Conservation (phyloP, 2,888 invertebrate species). For the Ormyrus labotus region DNA sequence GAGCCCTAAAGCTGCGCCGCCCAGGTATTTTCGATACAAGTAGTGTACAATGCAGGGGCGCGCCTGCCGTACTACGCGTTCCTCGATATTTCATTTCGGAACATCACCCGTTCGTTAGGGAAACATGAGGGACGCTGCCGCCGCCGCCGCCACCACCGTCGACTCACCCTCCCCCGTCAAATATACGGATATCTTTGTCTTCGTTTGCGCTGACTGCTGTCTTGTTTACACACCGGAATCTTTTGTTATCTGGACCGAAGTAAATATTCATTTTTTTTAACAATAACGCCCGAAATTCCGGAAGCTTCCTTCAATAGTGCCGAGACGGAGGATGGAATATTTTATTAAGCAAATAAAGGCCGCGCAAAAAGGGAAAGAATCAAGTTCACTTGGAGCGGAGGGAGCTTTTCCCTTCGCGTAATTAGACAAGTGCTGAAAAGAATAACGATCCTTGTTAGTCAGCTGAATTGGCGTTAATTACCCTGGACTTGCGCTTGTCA, state of each 20-base stretch:
- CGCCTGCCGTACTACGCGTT: slow-evolving; percentile 22
- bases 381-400: neutral
- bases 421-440: slow-evolving; percentile 50
- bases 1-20: slow-evolving; percentile 12
- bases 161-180: neutral
- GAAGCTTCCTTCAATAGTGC: neutral
- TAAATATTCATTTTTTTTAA: slow-evolving; percentile 1
- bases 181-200: slow-evolving; percentile 49
- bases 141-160: slow-evolving; percentile 5
- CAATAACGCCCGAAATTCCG: neutral
- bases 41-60: slow-evolving; percentile 17
- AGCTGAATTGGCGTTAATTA: slow-evolving; percentile 55
- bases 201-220: slow-evolving; percentile 44
- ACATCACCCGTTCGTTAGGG: slow-evolving; percentile 54
- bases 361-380: neutral
- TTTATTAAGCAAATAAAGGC: slow-evolving; percentile 28
- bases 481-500: slow-evolving; percentile 39
- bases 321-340: slow-evolving; percentile 15
- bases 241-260: slow-evolving; percentile 16
- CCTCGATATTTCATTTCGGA: slow-evolving; percentile 53
- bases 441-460: slow-evolving; percentile 56
- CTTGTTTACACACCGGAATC: slow-evolving; percentile 28
- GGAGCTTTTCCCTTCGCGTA: slow-evolving; percentile 44
- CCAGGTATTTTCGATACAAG: slow-evolving; percentile 56
- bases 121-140: slow-evolving; percentile 41